Base-by-base conservation (phyloP, 2,888 invertebrate genomes). In the Ctenicera cuprea region DNA sequence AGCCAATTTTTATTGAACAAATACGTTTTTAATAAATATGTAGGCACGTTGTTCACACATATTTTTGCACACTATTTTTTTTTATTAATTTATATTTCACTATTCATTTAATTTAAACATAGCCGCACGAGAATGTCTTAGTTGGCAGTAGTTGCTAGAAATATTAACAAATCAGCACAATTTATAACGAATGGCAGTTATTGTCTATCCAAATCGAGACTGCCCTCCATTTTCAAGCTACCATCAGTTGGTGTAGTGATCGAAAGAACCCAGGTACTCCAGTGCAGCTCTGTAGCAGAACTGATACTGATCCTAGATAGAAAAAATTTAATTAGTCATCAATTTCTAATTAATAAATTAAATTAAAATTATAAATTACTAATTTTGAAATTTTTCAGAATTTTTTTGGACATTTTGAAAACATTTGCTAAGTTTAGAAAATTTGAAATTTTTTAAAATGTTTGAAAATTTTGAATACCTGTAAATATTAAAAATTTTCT, bases 231-330 rank as follows among this genome's bases (percentile, higher is more conserved):
- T 20, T 45, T 48, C 52, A 43, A 69, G 65, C 70, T 80, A 75
- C 76, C 71, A 74, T 94, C 92, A 95, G 91, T 94, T 95, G 87
- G 95, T 92, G 89, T 96, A 96, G 88, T 98, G 97, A 89, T 98
- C 98, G 88, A 98, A 99, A 22, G 97, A 98, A 82, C 97, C 97
- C 87, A 99, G 92, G 89, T 99, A 99, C 87, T 99, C 99, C 87
- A 99, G 91, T 82, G 98, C 98, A 75, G 99, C 98, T 83, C 97
- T 94, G 89, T 99, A 99, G 89, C 99, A 98, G 90, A 99, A 99
- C 88, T 99, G 97, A 89, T 99, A 99, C 89, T 99, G 99, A 90
- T 99, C 98, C 96, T 97, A 88, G 33, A 87, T 86, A 80, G 80
- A 80, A 66, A 68, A 57, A 30, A 54, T n/a, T 33, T 12, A 16